Base-by-base conservation (phyloP, 1,140 invertebrate species). In the Acyrthosiphon pisum region DNA sequence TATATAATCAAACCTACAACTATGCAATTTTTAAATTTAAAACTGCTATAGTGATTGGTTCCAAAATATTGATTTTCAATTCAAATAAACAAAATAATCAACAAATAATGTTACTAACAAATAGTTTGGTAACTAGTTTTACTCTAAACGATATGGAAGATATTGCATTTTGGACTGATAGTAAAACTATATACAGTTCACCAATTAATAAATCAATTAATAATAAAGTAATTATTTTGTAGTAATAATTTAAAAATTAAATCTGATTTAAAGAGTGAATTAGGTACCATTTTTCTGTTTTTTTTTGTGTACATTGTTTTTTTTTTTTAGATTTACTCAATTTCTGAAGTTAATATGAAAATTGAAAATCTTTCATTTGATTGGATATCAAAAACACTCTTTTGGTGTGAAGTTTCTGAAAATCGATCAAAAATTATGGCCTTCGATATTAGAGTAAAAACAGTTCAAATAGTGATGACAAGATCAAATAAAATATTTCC, bases 1-100 rank as follows among this genome's bases (percentile, higher is more conserved):
- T 96, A 81, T 50, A 86, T 11, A 93, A 93, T 93, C 44, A 56
- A 84, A 84, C 81, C 56, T 76, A 35, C 2, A 35, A 35, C 60
- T 56, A 23, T 3, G 30, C 22, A 53, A 30, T 50, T 83, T 81
- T 86, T 56, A 84, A 9, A 56, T 93, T 56, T 41, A 93, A 93
- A 50, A 86, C 48, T 30, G 91, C 91, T 53, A n/a, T 93, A 53
- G 91, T 93, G 4, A 56, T 6, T 93, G 81, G n/a, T 56, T 86
- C 91, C 9, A 84, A 56, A 93, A 93, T 93, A 6, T 96, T 96
- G 93, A 96, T 98, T 60, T 95, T 97, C 1, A 98, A 98, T 94
- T 95, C 98, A 84, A 98, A 98, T 94, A 96, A 96, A 20, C 95
- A 96, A 26, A 95, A 95, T 3, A 93, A 95, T 94, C 96, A 95